Conservation (phyloP, 2,113 vertebrate genomes). For the Oxyruncus cristatus region DNA sequence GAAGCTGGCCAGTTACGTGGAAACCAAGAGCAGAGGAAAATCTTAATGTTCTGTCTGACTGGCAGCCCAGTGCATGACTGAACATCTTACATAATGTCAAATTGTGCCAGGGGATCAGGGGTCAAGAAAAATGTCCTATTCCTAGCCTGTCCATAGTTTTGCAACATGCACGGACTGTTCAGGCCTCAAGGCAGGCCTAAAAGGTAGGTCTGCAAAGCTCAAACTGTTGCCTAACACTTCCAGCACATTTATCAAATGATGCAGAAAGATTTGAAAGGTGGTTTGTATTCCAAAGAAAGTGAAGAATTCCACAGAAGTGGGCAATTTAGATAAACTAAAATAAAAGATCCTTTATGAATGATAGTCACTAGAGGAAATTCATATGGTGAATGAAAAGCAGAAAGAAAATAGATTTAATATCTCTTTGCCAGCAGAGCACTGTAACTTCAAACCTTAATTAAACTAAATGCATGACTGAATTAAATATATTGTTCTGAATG, state of each 20-base stretch:
- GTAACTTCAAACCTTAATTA: slow-evolving; percentile 67
- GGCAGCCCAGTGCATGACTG: background rate
- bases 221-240: background rate
- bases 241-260: background rate
- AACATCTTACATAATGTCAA: background rate
- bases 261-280: background rate
- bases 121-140: background rate
- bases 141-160: background rate
- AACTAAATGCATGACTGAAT: slow-evolving; percentile 72
- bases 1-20: background rate
- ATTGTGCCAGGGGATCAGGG: background rate
- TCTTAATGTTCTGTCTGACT: background rate
- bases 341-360: slow-evolving; percentile 13
- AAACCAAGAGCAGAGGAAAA: background rate
- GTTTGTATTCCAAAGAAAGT: background rate
- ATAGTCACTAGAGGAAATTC: background rate
- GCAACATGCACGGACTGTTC: background rate
- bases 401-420: slow-evolving; percentile 45
- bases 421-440: slow-evolving; percentile 52
- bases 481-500: slow-evolving; percentile 70
- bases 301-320: background rate
- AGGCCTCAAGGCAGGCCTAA: background rate
- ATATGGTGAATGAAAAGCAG: slow-evolving; percentile 3
- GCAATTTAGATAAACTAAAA: slow-evolving; percentile 4
- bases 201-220: background rate